A percentile compares a stretch with the other conserved stretches of the same genome.
Evolutionary conservation across 2,888 invertebrate genomes (phyloP).

Genomic region (Elegia similella): DNA sequence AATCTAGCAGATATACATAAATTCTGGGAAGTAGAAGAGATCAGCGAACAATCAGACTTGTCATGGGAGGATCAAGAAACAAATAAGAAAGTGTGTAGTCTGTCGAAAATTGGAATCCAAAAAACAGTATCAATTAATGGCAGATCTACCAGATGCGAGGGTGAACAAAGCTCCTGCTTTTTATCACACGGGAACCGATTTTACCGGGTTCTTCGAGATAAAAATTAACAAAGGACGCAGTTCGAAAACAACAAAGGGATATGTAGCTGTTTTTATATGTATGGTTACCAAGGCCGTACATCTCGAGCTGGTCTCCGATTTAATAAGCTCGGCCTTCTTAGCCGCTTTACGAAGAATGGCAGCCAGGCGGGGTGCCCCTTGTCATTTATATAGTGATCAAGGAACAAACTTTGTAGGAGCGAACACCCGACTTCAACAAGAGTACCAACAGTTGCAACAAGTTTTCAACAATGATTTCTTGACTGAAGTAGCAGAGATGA

Average conservation of each 20-base stretch:
- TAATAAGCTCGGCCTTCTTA: not conserved
- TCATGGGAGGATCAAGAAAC: not conserved
- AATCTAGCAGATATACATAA: too few relatives aligned
- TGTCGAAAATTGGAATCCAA: not conserved
- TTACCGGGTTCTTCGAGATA: not conserved
- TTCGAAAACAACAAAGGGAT: conserved; percentile 7
- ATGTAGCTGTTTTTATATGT: not conserved
- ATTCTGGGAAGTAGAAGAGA: too few relatives aligned
- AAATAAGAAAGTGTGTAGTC: not conserved
- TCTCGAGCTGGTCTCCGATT: not conserved
- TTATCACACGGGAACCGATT: not conserved
- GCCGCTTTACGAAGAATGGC: conserved; percentile 8
- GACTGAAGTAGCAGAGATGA: conserved; percentile 2
- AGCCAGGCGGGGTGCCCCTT: not conserved
- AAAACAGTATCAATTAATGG: not conserved
- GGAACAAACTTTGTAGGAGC: conserved; percentile 2
- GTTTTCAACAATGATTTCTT: not conserved
- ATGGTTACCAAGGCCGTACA: conserved; percentile 15
- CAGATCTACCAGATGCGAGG: not conserved
- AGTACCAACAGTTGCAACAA: not conserved
- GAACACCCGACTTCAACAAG: not conserved
- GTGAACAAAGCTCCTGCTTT: not conserved
- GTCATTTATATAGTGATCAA: not conserved
- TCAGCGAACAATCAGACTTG: too few relatives aligned
- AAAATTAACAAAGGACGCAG: not conserved